These are phyloP conservation scores for Cryptosula pallasiana DNA, from an alignment of 2,888 invertebrate genomes.

Conservation along the genomic window DNA sequence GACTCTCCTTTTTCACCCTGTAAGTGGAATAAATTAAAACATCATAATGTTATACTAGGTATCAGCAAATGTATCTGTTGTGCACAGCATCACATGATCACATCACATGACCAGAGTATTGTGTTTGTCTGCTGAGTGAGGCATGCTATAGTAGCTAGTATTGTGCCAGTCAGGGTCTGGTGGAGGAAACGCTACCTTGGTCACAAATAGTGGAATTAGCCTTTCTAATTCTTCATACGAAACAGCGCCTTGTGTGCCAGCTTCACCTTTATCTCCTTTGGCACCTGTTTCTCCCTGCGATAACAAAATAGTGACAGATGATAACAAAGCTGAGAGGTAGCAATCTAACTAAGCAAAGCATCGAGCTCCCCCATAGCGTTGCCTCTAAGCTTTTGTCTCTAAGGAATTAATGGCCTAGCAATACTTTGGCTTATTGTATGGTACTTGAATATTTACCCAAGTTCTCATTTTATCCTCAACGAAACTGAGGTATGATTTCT, in stretches of 20 bases:
- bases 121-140: no score
- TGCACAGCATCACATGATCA: no score
- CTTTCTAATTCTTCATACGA: background rate
- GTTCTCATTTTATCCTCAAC: background rate
- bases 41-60: background rate
- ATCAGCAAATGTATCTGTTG: background rate
- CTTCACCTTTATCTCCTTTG: constrained; percentile 12
- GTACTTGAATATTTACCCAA: constrained; percentile 4
- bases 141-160: no score
- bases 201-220: background rate
- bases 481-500: background rate
- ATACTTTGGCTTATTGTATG: no score
- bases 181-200: no score
- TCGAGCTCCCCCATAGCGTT: no score
- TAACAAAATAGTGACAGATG: background rate
- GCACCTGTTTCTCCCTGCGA: constrained; percentile 14
- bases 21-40: background rate
- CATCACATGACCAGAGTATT: no score
- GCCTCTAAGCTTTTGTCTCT: no score
- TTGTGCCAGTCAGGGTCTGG: no score
- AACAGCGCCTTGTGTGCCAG: background rate
- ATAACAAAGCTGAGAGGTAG: no score
- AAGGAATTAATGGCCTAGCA: no score
- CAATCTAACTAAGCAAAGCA: no score
- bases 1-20: constrained; percentile 25